These are phyloP conservation scores for Spea multiplicata DNA, from an alignment of 2,113 vertebrate genomes.

Conservation along the genomic window DNA sequence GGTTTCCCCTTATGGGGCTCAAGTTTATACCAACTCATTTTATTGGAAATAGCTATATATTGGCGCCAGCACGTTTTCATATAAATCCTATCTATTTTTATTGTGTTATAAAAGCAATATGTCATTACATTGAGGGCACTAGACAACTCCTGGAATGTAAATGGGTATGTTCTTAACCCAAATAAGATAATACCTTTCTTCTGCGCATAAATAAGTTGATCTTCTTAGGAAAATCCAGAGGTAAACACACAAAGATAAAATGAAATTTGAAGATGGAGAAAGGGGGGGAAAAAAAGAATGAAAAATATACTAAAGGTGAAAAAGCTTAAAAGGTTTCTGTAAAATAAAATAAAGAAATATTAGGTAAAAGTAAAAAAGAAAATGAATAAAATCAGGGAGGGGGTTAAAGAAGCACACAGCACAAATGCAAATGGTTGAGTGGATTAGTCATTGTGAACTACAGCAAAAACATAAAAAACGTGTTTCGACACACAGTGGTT, in stretches of 20 bases:
- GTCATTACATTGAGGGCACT: no score
- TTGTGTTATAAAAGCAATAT: no score
- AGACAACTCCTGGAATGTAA: background rate
- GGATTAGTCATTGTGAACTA: constrained; percentile 18
- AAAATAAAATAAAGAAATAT: constrained; percentile 80
- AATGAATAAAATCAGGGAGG: constrained; percentile 47
- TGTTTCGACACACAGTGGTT: background rate
- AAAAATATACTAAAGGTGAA: constrained; percentile 65
- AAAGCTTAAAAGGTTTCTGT: constrained; percentile 74
- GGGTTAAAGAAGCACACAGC: constrained; percentile 26
- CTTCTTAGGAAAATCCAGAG: constrained; percentile 89
- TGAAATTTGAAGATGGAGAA: constrained; percentile 73
- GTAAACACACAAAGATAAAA: constrained; percentile 77
- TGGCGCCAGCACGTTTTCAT: no score
- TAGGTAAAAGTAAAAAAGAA: constrained; percentile 64
- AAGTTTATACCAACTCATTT: no score
- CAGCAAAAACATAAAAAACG: background rate
- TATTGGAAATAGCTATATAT: no score
- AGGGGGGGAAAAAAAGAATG: constrained; percentile 58
- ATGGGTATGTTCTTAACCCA: constrained; percentile 1
- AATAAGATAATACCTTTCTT: constrained; percentile 86
- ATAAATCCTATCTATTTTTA: no score
- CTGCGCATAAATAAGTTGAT: constrained; percentile 86
- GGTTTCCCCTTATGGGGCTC: no score
- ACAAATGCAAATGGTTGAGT: constrained; percentile 17